These are phyloP conservation scores for Ochropleura plecta DNA, from an alignment of 2,888 invertebrate genomes.

Conservation along the genomic window DNA sequence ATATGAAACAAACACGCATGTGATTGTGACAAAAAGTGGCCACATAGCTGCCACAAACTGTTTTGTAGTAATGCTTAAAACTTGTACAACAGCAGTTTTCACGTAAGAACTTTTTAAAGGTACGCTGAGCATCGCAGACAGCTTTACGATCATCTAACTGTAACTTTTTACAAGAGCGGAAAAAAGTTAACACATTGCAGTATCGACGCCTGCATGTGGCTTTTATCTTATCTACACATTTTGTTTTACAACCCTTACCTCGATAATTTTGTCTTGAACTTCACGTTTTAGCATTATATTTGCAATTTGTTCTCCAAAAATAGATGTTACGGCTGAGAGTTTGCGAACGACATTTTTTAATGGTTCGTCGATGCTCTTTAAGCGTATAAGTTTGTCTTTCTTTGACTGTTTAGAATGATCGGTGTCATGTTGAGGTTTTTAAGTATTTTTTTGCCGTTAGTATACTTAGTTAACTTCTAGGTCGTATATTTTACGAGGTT, in stretches of 20 bases:
- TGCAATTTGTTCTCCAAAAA: conserved; percentile 43
- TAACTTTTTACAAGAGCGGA: conserved; percentile 46
- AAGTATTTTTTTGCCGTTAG: not conserved
- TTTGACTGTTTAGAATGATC: not conserved
- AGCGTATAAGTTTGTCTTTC: not conserved
- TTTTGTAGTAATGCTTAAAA: not conserved
- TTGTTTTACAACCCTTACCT: conserved; percentile 75
- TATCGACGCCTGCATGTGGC: conserved; percentile 72
- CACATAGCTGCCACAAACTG: not conserved
- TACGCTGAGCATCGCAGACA: conserved; percentile 4
- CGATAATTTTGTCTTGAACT: conserved; percentile 62
- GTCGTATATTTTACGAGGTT: not conserved
- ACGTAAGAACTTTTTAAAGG: not conserved
- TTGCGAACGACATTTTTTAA: conserved; percentile 29
- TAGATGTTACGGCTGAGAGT: conserved; percentile 30
- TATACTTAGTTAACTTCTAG: not conserved
- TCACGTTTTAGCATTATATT: conserved; percentile 62
- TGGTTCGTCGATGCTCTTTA: not conserved
- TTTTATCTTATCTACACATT: conserved; percentile 78
- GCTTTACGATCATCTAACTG: conserved; percentile 27
- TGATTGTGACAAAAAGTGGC: not conserved
- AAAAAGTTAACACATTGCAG: conserved; percentile 77
- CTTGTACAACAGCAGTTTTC: not conserved
- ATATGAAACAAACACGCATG: not conserved
- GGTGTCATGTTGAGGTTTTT: not conserved